phyloP scores from a whole-genome alignment of 2,888 invertebrate species.

The Meiosimyza decipiens region DNA sequence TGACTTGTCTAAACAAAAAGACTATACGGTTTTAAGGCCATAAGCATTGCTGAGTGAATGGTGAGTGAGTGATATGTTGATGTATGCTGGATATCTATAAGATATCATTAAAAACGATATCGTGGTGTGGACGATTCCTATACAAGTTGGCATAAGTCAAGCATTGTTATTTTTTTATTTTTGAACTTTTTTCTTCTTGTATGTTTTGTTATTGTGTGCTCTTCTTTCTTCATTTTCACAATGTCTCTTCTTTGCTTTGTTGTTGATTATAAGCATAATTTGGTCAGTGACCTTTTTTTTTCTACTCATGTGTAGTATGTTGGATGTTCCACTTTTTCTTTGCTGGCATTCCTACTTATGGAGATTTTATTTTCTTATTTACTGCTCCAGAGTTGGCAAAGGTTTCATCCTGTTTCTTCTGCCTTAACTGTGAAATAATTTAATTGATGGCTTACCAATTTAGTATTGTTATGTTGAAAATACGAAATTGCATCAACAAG shows the following conservation, averaged over 20 bases:
- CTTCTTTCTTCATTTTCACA: conserved; percentile 18
- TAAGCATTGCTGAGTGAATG: conserved; percentile 12
- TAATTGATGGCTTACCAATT: not conserved
- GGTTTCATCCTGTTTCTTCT: too few relatives aligned
- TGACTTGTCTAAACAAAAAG: conserved; percentile 18
- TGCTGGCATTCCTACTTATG: conserved; percentile 7
- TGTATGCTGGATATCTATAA: conserved; percentile 7
- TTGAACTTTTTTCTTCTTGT: conserved; percentile 5
- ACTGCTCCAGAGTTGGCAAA: too few relatives aligned
- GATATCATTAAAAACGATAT: not conserved
- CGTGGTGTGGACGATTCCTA: conserved; percentile 21
- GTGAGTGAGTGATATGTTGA: conserved; percentile 27
- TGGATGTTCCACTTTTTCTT: conserved; percentile 48
- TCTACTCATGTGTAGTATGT: conserved; percentile 40
- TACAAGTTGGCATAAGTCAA: conserved; percentile 25
- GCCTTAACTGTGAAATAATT: not conserved
- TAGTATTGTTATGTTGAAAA: too few relatives aligned
- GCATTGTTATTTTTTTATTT: conserved; percentile 8
- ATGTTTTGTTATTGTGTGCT: conserved; percentile 8
- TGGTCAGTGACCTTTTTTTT: conserved; percentile 66
- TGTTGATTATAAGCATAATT: conserved; percentile 53
- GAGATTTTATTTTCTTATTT: not conserved
- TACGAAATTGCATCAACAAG: too few relatives aligned
- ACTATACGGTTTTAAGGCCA: not conserved
- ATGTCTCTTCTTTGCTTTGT: conserved; percentile 20